Percentiles rank a stretch among this genome's conserved stretches.
phyloP scores from a whole-genome alignment of 2,888 invertebrate genomes.

The Microctonus aethiopoides region DNA sequence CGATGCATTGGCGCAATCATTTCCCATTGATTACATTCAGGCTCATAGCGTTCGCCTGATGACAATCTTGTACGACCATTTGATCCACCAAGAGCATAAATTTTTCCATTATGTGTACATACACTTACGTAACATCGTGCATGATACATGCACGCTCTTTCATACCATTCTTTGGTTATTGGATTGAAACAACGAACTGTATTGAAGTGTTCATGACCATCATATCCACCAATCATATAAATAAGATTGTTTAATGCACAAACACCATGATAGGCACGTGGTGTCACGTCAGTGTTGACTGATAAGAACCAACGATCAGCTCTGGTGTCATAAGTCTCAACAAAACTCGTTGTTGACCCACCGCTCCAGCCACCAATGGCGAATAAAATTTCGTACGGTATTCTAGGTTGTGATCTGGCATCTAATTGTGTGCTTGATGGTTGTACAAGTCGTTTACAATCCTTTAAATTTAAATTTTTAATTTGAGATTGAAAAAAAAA shows the following conservation, averaged over 20 bases:
- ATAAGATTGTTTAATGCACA: constrained; percentile 77
- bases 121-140: constrained; percentile 84
- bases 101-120: constrained; percentile 76
- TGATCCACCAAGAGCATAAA: constrained; percentile 87
- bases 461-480: constrained; percentile 64
- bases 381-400: constrained; percentile 83
- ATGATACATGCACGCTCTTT: constrained; percentile 83
- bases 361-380: constrained; percentile 87
- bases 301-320: constrained; percentile 83
- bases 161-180: constrained; percentile 78
- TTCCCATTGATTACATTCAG: constrained; percentile 82
- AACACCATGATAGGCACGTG: constrained; percentile 84
- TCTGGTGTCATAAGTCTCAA: constrained; percentile 82
- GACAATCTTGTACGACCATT: constrained; percentile 82
- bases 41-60: constrained; percentile 83
- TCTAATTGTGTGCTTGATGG: constrained; percentile 71
- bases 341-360: constrained; percentile 85
- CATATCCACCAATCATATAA: constrained; percentile 86
- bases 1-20: constrained; percentile 80
- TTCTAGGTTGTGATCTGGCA: constrained; percentile 70
- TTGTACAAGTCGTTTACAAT: constrained; percentile 70
- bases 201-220: constrained; percentile 82
- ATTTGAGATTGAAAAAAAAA: constrained; percentile 1
- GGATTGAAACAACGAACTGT: constrained; percentile 86
- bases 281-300: constrained; percentile 75